phyloP scores from a whole-genome alignment of 2,113 vertebrate species.

The Prietella phreatophila region DNA sequence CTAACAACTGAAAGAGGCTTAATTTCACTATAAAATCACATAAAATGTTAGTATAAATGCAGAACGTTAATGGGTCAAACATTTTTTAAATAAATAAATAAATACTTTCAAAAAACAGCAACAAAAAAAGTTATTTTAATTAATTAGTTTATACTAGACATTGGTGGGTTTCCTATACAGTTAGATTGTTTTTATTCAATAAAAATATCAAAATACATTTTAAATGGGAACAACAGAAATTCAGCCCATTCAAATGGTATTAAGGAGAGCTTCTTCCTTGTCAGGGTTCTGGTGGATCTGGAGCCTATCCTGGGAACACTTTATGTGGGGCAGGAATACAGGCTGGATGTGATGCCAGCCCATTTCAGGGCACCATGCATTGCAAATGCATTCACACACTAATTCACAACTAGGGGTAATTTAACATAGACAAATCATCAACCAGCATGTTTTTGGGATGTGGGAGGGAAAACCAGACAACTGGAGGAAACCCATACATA shows the following conservation, averaged over 20 bases:
- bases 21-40: neutral
- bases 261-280: neutral
- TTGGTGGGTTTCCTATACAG: neutral
- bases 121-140: neutral
- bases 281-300: neutral
- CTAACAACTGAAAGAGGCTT: neutral
- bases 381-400: neutral
- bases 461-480: neutral
- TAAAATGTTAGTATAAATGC: neutral
- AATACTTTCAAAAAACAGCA: neutral
- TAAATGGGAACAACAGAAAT: neutral
- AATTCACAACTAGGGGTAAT: neutral
- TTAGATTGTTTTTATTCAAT: neutral
- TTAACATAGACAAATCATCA: neutral
- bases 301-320: neutral
- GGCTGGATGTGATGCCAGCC: neutral
- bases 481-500: neutral
- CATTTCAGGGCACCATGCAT: neutral
- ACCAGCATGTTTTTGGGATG: neutral
- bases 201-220: neutral
- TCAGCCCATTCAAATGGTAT: neutral
- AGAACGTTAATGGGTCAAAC: neutral
- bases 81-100: neutral
- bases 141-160: neutral
- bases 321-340: neutral